Evolutionary conservation across 37 sponge, comb jelly and placozoan species (phyloP).

Genomic region (Hexactinellida sp.): DNA sequence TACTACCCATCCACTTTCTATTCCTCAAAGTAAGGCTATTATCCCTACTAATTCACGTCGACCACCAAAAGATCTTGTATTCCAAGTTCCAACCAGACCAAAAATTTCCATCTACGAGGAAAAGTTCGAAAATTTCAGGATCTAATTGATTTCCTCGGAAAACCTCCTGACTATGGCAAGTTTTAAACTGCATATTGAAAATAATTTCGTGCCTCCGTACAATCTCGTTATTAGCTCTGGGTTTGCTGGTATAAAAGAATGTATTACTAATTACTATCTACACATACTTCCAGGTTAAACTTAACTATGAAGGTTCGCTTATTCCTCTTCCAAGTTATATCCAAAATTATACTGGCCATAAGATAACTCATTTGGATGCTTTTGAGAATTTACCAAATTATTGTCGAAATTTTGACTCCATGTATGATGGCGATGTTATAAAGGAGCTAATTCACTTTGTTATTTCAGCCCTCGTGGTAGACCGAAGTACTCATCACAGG

Average conservation of each 20-base stretch:
- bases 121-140: neutral
- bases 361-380: slow-evolving; percentile 5
- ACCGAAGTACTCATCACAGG: slow-evolving; percentile 16
- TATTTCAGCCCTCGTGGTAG: slow-evolving; percentile 2
- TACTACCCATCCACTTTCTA: neutral
- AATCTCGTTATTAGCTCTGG: neutral
- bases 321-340: neutral
- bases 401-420: slow-evolving; percentile 3
- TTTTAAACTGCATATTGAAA: neutral
- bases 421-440: neutral
- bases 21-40: neutral
- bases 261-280: neutral
- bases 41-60: neutral
- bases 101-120: neutral
- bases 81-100: neutral
- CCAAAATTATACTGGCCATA: neutral
- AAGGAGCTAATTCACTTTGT: slow-evolving; percentile 9
- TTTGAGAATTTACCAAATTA: slow-evolving; percentile 12
- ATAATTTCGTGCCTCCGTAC: neutral
- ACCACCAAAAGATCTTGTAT: neutral
- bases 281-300: too few species aligned
- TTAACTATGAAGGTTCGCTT: too few species aligned
- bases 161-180: neutral
- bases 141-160: neutral
- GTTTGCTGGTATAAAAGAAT: neutral